Evolutionary conservation across 2,888 invertebrate genomes (phyloP).

Genomic region (Exephanes ischioxanthus): DNA sequence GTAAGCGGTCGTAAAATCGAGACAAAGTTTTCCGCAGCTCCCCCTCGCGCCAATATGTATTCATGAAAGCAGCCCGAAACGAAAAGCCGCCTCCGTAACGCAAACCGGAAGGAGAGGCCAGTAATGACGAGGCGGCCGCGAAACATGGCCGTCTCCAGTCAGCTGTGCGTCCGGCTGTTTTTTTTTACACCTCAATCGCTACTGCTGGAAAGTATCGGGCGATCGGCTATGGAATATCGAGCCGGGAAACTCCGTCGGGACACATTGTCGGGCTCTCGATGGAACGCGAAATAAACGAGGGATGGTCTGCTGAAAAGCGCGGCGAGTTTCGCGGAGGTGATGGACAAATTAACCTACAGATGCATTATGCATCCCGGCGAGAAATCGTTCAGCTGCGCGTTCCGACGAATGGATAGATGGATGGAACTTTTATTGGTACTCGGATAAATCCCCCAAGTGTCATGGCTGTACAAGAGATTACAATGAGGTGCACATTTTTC

Average conservation of each 20-base stretch:
- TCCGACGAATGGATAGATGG: background rate
- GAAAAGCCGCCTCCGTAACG: slow-evolving; percentile 37
- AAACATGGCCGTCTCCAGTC: slow-evolving; percentile 6
- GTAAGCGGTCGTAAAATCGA: slow-evolving; percentile 63
- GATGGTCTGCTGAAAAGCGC: background rate
- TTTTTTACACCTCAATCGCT: too few relatives aligned
- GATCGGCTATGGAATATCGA: slow-evolving; percentile 51
- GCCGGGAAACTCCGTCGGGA: slow-evolving; percentile 35
- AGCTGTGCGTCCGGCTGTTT: too few relatives aligned
- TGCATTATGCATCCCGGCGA: slow-evolving; percentile 64
- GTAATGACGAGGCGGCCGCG: slow-evolving; percentile 30
- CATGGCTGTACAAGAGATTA: too few relatives aligned
- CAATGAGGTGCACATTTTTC: too few relatives aligned
- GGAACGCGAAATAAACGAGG: slow-evolving; percentile 14
- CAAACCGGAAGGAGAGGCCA: background rate
- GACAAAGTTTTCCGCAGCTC: slow-evolving; percentile 52
- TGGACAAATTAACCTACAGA: slow-evolving; percentile 46
- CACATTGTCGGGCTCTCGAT: background rate
- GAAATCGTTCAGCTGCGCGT: slow-evolving; percentile 17
- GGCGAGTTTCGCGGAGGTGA: background rate
- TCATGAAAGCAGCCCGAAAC: slow-evolving; percentile 50
- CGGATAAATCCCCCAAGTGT: too few relatives aligned
- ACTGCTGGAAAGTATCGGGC: background rate
- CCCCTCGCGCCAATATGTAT: slow-evolving; percentile 44
- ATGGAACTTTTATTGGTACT: background rate